phyloP scores from a whole-genome alignment of 2,113 vertebrate species.

The Microcebus murinus region DNA sequence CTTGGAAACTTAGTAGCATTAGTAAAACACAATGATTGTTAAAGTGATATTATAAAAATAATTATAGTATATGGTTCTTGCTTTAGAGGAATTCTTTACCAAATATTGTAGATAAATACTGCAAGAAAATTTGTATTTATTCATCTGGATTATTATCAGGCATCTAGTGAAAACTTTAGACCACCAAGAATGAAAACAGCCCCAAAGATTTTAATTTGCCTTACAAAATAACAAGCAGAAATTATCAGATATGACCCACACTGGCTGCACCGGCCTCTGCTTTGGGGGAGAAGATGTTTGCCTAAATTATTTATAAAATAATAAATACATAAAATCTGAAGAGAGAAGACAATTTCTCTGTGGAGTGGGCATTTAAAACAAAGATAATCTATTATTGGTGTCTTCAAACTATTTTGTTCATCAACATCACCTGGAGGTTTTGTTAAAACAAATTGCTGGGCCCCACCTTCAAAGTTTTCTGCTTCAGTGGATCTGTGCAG shows the following conservation, averaged over 20 bases:
- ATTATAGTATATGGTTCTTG: neutral
- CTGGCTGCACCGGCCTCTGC: neutral
- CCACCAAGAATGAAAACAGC: neutral
- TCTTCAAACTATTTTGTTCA: neutral
- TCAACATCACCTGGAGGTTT: neutral
- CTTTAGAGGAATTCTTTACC: neutral
- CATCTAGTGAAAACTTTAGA: neutral
- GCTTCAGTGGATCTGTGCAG: accelerated
- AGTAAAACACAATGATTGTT: neutral
- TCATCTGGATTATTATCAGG: neutral
- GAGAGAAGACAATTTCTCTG: neutral
- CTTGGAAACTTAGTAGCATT: neutral
- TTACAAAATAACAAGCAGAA: neutral
- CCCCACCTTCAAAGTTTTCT: neutral
- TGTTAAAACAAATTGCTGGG: neutral
- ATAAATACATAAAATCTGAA: neutral
- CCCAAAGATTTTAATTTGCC: neutral
- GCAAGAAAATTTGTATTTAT: neutral
- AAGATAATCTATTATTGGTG: neutral
- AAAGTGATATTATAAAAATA: neutral
- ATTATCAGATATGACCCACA: neutral
- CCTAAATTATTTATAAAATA: neutral
- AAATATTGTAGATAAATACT: neutral
- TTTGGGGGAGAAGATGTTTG: neutral
- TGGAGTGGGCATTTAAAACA: neutral